Conservation (phyloP, 2,797 vertebrate genomes). For the Hippocampus kuda region DNA sequence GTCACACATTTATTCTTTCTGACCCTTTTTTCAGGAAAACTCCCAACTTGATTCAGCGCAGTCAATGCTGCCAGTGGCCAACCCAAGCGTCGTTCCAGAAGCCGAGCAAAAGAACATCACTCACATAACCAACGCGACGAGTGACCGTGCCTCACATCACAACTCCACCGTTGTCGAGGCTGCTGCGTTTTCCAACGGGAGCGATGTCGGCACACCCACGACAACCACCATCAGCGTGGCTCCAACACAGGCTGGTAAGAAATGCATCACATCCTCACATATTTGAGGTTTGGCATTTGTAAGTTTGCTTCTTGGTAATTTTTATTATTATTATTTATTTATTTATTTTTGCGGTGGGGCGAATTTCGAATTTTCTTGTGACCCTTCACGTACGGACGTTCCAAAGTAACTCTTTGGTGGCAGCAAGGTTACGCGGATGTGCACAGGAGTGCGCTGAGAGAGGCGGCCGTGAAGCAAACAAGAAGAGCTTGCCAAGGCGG, state of each 20-base stretch:
- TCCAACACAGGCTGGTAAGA: constrained; percentile 56
- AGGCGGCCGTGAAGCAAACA: constrained; percentile 19
- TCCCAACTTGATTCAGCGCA: constrained; percentile 10
- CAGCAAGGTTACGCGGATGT: neutral
- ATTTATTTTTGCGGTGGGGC: too few species aligned
- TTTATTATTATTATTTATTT: too few species aligned
- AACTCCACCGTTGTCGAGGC: constrained; percentile 38
- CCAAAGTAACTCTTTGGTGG: too few species aligned
- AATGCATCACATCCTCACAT: neutral
- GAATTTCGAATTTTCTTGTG: too few species aligned
- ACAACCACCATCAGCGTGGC: constrained; percentile 4
- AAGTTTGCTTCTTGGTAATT: too few species aligned
- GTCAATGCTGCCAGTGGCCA: constrained; percentile 23
- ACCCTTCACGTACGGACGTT: too few species aligned
- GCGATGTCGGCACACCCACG: constrained; percentile 14
- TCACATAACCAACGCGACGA: constrained; percentile 40
- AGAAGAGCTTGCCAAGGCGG: constrained; percentile 23
- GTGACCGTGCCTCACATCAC: constrained; percentile 19
- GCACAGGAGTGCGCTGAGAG: constrained; percentile 28
- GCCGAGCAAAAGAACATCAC: constrained; percentile 47
- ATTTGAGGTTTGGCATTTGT: neutral
- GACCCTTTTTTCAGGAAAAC: constrained; percentile 43
- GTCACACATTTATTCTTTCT: neutral
- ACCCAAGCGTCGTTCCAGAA: constrained; percentile 37
- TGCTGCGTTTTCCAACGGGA: constrained; percentile 48